Percentiles rank a stretch among this genome's conserved stretches.
phyloP scores from a whole-genome alignment of 2,113 vertebrate genomes.

The Peromyscus leucopus region DNA sequence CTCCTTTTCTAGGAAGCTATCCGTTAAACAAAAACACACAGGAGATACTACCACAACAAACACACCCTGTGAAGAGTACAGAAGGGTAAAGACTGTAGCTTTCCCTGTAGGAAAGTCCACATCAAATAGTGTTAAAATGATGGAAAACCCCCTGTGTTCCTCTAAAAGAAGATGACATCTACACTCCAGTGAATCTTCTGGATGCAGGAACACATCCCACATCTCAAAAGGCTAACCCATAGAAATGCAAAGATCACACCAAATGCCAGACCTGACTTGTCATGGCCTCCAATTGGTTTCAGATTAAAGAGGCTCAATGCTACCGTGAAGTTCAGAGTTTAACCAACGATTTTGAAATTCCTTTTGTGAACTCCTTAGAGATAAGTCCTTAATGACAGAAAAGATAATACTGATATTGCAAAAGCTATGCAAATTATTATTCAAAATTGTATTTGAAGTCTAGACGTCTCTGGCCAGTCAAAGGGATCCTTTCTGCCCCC shows the following conservation, averaged over 20 bases:
- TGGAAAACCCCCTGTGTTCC: neutral
- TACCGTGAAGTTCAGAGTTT: neutral
- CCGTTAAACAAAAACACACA: neutral
- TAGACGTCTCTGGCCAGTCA: conserved; percentile 12
- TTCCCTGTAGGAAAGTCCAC: neutral
- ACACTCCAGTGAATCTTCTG: neutral
- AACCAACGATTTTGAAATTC: neutral
- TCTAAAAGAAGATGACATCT: neutral
- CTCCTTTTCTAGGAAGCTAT: neutral
- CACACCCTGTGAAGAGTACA: neutral
- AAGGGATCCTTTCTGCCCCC: conserved; percentile 73
- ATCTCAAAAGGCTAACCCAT: neutral
- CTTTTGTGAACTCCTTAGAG: neutral
- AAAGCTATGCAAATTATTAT: conserved; percentile 21
- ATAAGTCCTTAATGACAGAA: neutral
- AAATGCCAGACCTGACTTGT: too few species aligned
- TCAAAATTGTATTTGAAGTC: conserved; percentile 32
- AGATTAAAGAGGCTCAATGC: neutral
- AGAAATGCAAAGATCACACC: neutral
- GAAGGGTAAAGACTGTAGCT: neutral
- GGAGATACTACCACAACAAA: neutral
- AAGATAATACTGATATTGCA: neutral
- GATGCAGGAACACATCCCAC: neutral
- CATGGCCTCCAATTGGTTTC: neutral
- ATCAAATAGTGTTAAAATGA: neutral